Base-by-base conservation (phyloP, 92 coral and sea anemone species). In the Desmophyllum pertusum region DNA sequence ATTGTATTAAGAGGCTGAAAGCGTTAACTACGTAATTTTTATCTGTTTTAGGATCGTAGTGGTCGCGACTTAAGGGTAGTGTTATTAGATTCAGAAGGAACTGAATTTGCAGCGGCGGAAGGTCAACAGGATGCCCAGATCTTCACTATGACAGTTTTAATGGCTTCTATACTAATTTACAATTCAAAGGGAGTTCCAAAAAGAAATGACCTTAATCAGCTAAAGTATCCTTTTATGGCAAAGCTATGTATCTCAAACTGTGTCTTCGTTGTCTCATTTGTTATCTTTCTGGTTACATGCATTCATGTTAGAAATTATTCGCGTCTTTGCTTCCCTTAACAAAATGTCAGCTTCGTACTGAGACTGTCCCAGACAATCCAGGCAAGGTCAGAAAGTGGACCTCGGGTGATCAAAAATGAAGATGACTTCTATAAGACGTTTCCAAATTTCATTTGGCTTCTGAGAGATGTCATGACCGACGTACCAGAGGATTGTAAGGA, bases 31-130 rank as follows among this genome's bases (percentile, higher is more conserved):
- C n/a, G n/a, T 50, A 50, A 14, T 50, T 1, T 2, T 50, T 50
- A 19, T 21, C 31, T 42, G 35, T 68, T 45, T 42, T 46, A 70
- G 45, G 95, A 88, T 66, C 45, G 46, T 29, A 63, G 76, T n/a
- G 91, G 84, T 1, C 84, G 59, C 17, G 76, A 88, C 31, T 85
- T 88, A 43, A 88, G 90, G 18, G 86, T 91, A 76, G 83, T 91
- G 30, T 87, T 91, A 18, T 76, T 91, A 1, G 94, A 91, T 78
- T 87, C 94, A 25, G 94, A 91, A 81, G 94, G 94, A 25, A 75
- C 83, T 17, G 88, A 88, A 4, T 35, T 88, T 19, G 76, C 70
- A 7, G 30, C 36, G 0, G 84, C 88, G 6, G 61, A 73, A 17
- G 68, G 66, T 48, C 42, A 82, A 19, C 73, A 85, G 21, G 92